Percentiles rank a stretch among this genome's conserved stretches.
These are phyloP conservation scores for Peromyscus californicus DNA, from an alignment of 2,113 vertebrate species.

Conservation along the genomic window DNA sequence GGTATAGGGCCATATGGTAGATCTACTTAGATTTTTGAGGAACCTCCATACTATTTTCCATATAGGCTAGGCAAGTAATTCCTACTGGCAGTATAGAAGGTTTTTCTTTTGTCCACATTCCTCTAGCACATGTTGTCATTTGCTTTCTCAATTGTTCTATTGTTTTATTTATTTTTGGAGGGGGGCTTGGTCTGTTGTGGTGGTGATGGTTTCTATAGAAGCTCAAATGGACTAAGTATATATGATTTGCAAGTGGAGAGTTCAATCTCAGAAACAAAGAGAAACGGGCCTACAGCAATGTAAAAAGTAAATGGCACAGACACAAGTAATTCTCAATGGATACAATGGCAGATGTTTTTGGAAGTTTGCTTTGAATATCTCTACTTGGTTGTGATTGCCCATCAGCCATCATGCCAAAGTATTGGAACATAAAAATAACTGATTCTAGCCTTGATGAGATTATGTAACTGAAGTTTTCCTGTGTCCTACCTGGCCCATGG, in stretches of 20 bases:
- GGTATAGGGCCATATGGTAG: neutral
- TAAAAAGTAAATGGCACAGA: neutral
- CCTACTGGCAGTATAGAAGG: neutral
- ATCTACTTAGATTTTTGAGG: neutral
- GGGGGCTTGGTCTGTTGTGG: neutral
- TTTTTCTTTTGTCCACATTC: neutral
- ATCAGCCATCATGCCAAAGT: neutral
- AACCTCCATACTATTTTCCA: neutral
- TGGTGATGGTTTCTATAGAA: neutral
- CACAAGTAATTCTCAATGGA: neutral
- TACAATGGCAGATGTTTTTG: neutral
- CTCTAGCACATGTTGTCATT: neutral
- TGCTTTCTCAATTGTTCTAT: neutral
- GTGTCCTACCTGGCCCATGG: no score
- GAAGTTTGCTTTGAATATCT: conserved; percentile 26
- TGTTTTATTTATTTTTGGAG: neutral
- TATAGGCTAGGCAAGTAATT: neutral
- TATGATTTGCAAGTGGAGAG: neutral
- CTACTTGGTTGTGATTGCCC: neutral
- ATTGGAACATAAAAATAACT: conserved; percentile 25
- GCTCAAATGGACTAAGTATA: neutral
- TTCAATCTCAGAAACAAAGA: conserved; percentile 2
- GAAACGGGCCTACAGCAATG: neutral
- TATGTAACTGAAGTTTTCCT: neutral
- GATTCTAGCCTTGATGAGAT: neutral